Percentiles rank a stretch among this genome's conserved stretches.
Conservation (phyloP, 1,140 invertebrate species). For the Drosophila tristis region DNA sequence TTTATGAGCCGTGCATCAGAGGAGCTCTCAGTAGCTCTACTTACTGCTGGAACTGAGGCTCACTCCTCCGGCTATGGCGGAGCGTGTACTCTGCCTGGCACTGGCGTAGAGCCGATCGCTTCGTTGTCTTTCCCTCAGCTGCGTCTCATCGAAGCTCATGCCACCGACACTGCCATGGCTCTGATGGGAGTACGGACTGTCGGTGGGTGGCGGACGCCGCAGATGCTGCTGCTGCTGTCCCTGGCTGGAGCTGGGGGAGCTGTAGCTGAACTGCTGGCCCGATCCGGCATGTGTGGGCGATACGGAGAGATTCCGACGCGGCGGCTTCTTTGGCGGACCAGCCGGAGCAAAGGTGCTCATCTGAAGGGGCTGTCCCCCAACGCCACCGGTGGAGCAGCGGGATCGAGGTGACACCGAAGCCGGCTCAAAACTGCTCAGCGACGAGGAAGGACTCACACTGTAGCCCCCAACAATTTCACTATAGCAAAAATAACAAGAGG, state of each 20-base stretch:
- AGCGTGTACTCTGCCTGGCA: conserved; percentile 72
- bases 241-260: conserved; percentile 70
- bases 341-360: conserved; percentile 86
- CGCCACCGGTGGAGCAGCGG: conserved; percentile 73
- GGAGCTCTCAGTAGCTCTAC: neutral
- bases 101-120: conserved; percentile 76
- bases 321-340: conserved; percentile 94
- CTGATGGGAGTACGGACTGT: conserved; percentile 76
- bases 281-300: conserved; percentile 86
- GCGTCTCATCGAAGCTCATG: conserved; percentile 79
- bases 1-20: neutral
- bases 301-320: conserved; percentile 92
- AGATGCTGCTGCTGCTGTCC: conserved; percentile 42
- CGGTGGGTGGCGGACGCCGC: conserved; percentile 63
- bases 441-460: conserved; percentile 80
- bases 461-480: conserved; percentile 72
- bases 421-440: conserved; percentile 84
- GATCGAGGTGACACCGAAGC: conserved; percentile 82
- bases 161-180: conserved; percentile 78
- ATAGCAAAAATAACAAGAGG: neutral
- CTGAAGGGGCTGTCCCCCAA: conserved; percentile 50
- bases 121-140: conserved; percentile 68
- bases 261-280: conserved; percentile 71
- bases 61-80: conserved; percentile 60
- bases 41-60: conserved; percentile 74